Evolutionary conservation across 2,113 vertebrate species (phyloP).

Genomic region (Boleophthalmus pectinirostris): DNA sequence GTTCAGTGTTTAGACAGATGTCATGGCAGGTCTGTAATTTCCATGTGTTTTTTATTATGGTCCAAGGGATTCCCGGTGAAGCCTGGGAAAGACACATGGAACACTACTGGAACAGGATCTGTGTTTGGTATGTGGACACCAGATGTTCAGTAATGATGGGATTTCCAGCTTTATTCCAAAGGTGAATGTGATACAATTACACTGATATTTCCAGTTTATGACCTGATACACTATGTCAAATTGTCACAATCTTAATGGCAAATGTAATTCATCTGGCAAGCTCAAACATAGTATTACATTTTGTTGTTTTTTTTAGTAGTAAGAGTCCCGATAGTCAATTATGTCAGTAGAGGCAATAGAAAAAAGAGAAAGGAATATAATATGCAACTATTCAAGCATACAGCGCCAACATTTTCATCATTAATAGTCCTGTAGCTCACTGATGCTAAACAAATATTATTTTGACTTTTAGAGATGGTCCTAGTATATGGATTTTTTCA

Average conservation of each 20-base stretch:
- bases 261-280: too few species aligned
- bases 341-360: too few species aligned
- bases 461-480: too few species aligned
- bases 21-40: constrained; percentile 30
- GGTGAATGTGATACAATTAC: not conserved
- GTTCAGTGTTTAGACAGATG: constrained; percentile 30
- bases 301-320: too few species aligned
- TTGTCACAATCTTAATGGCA: not conserved
- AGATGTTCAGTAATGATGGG: constrained; percentile 54
- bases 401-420: too few species aligned
- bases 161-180: not conserved
- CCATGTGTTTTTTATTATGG: constrained; percentile 65
- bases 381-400: too few species aligned
- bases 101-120: constrained; percentile 32
- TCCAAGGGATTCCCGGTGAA: constrained; percentile 37
- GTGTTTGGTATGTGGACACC: constrained; percentile 54
- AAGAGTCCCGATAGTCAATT: too few species aligned
- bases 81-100: constrained; percentile 40
- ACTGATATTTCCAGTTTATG: not conserved
- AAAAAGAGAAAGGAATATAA: too few species aligned
- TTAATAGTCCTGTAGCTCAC: too few species aligned
- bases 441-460: too few species aligned
- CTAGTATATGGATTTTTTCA: too few species aligned
- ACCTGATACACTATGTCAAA: not conserved
- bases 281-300: too few species aligned